phyloP scores from a whole-genome alignment of 1,140 invertebrate species.

The Dolichoris vasculosae region DNA sequence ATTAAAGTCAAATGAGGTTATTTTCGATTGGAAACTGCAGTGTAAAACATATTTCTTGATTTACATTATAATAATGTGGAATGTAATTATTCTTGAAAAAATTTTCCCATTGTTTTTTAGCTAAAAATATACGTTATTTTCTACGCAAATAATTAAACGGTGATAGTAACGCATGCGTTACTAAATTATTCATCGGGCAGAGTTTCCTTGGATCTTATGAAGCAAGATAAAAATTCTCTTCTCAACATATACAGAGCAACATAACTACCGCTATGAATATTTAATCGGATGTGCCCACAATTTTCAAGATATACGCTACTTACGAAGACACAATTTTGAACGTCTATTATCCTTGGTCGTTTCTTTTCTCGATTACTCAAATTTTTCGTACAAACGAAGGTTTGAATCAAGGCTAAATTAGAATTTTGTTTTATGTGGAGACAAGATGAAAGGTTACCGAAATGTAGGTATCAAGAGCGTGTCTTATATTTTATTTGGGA shows the following conservation, averaged over 20 bases:
- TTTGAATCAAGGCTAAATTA: neutral
- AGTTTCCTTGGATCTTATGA: too few species aligned
- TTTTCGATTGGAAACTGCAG: too few species aligned
- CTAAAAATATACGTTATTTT: too few species aligned
- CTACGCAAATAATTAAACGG: too few species aligned
- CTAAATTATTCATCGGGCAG: neutral
- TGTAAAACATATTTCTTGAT: too few species aligned
- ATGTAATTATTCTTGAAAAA: too few species aligned
- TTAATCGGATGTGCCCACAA: neutral
- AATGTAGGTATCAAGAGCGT: slow-evolving; percentile 37
- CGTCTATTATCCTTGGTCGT: neutral
- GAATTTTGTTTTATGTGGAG: neutral
- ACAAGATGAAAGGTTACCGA: neutral
- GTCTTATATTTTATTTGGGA: neutral
- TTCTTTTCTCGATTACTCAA: neutral
- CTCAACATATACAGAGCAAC: neutral
- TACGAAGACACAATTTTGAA: neutral
- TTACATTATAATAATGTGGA: too few species aligned
- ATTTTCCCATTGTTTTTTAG: too few species aligned
- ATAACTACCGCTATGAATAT: neutral
- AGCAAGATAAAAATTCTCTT: too few species aligned
- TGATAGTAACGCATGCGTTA: neutral
- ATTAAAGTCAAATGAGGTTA: too few species aligned
- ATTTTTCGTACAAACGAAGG: neutral
- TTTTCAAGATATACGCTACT: neutral